phyloP scores from a whole-genome alignment of 2,888 invertebrate species.

The Stenchaetothrips biformis region DNA sequence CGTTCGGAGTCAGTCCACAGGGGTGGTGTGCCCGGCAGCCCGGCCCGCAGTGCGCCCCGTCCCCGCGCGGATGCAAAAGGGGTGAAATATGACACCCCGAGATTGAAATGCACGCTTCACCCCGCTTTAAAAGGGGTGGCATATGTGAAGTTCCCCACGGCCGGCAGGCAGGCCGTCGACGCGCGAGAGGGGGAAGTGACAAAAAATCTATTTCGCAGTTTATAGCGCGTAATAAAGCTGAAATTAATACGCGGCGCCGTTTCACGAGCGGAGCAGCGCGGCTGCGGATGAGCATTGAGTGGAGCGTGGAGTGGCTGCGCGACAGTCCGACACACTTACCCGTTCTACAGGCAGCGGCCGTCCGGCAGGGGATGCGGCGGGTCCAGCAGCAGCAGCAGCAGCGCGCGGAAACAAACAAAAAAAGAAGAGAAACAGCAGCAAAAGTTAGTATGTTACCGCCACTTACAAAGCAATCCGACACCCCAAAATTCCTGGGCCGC shows the following conservation, averaged over 20 bases:
- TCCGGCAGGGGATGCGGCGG: too few relatives aligned
- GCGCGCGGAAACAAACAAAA: constrained; percentile 32
- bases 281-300: neutral
- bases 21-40: neutral
- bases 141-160: constrained; percentile 13
- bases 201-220: constrained; percentile 20
- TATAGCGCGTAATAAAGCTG: constrained; percentile 24
- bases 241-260: constrained; percentile 21
- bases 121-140: constrained; percentile 24
- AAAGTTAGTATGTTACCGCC: too few relatives aligned
- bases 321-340: constrained; percentile 47
- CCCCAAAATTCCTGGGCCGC: too few relatives aligned
- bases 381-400: constrained; percentile 4
- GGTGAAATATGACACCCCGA: constrained; percentile 24
- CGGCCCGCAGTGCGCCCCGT: neutral
- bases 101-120: constrained; percentile 22
- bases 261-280: neutral
- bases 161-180: neutral
- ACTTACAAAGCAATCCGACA: too few relatives aligned
- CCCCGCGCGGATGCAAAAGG: constrained; percentile 6
- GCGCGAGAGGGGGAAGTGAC: neutral
- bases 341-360: constrained; percentile 48
- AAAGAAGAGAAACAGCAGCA: neutral
- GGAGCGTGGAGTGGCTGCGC: neutral
- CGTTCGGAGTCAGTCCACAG: neutral